These are phyloP conservation scores for Morpho helenor DNA, from an alignment of 2,888 invertebrate species.

Conservation along the genomic window DNA sequence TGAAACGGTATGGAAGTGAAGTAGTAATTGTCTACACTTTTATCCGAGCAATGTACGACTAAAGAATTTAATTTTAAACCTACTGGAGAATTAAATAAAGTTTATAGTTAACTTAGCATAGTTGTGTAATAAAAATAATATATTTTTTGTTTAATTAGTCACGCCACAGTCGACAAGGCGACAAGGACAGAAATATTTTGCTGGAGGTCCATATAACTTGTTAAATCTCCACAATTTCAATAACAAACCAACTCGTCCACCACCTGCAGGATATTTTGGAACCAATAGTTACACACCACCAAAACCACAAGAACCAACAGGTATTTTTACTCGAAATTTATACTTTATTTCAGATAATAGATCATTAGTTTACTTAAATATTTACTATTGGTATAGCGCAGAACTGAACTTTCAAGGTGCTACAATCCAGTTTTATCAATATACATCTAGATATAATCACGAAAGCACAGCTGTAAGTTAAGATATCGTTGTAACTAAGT, in stretches of 20 bases:
- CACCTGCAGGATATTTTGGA: conserved; percentile 55
- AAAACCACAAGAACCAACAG: conserved; percentile 47
- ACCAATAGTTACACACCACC: conserved; percentile 54
- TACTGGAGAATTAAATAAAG: background rate
- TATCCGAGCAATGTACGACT: no score
- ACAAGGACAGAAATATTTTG: conserved; percentile 28
- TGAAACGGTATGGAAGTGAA: conserved; percentile 7
- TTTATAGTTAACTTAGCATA: background rate
- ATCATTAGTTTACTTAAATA: background rate
- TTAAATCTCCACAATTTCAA: conserved; percentile 6
- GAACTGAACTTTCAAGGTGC: conserved; percentile 19
- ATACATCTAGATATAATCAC: background rate
- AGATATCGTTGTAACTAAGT: background rate
- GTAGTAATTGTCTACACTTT: no score
- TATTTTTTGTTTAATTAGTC: background rate
- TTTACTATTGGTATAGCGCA: background rate
- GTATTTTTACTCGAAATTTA: conserved; percentile 30
- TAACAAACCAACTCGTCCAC: conserved; percentile 38
- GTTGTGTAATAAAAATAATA: no score
- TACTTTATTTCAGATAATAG: background rate
- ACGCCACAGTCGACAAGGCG: conserved; percentile 20
- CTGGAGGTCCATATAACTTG: background rate
- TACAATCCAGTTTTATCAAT: conserved; percentile 5
- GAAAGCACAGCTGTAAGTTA: background rate
- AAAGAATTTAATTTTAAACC: background rate